These are phyloP conservation scores for Pipa parva DNA, from an alignment of 2,113 vertebrate species.

Conservation along the genomic window DNA sequence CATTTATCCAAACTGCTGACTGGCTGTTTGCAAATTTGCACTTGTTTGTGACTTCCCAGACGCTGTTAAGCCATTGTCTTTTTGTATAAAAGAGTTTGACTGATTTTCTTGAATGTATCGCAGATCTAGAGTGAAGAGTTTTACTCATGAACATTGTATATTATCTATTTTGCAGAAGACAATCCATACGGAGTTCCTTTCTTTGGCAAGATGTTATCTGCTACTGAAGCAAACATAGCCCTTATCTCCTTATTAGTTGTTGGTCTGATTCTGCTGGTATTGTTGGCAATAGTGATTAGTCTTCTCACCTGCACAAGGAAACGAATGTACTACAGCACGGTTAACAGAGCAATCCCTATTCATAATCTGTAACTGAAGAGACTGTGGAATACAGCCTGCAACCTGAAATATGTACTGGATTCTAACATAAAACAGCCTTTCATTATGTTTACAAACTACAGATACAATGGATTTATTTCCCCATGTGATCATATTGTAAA, in stretches of 20 bases:
- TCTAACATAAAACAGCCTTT: too few species aligned
- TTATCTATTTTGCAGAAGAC: conserved; percentile 46
- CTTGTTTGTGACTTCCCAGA: too few species aligned
- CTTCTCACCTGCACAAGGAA: conserved; percentile 44
- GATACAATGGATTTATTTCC: too few species aligned
- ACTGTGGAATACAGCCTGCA: background rate
- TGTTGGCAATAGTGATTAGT: conserved; percentile 41
- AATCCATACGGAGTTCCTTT: conserved; percentile 46
- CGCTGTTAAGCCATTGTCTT: background rate
- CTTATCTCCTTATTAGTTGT: conserved; percentile 51
- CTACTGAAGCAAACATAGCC: conserved; percentile 51
- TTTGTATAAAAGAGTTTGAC: too few species aligned
- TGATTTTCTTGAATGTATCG: too few species aligned
- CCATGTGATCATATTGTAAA: too few species aligned
- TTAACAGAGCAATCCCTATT: conserved; percentile 53
- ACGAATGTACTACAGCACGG: conserved; percentile 49
- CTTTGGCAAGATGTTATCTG: conserved; percentile 54
- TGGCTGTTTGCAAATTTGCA: too few species aligned
- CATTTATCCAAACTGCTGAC: too few species aligned
- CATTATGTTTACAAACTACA: too few species aligned
- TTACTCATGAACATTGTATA: conserved; percentile 24
- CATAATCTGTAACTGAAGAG: conserved; percentile 37
- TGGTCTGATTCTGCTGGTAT: conserved; percentile 54
- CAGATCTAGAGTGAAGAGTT: too few species aligned
- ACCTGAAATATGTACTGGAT: conserved; percentile 6